Conservation (phyloP, 1,140 invertebrate genomes). For the Hylaeus volcanicus region DNA sequence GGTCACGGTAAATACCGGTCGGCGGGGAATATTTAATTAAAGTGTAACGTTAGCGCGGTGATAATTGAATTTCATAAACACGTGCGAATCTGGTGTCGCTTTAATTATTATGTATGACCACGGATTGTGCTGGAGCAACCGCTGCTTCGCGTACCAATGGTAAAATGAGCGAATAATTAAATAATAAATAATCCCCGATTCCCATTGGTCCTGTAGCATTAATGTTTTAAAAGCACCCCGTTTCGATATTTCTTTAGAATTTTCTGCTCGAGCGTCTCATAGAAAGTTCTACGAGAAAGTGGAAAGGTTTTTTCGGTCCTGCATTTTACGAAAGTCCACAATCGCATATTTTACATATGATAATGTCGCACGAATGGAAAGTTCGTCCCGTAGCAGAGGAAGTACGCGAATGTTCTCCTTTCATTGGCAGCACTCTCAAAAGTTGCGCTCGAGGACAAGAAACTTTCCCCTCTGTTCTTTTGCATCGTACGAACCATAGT, state of each 20-base stretch:
- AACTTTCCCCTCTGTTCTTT: not conserved
- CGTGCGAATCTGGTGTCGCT: not conserved
- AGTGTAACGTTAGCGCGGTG: not conserved
- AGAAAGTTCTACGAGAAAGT: conserved; percentile 1
- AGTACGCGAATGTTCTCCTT: not conserved
- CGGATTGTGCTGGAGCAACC: no score
- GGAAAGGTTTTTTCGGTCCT: not conserved
- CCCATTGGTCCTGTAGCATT: no score
- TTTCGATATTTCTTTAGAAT: no score
- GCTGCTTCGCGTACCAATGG: no score
- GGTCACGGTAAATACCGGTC: not conserved
- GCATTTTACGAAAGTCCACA: not conserved
- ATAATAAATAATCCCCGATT: no score
- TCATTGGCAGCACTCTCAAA: no score
- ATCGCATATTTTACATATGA: not conserved
- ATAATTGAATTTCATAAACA: not conserved
- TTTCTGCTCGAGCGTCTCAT: not conserved
- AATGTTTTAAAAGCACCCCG: no score
- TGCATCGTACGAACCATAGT: not conserved
- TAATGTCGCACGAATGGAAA: conserved; percentile 8
- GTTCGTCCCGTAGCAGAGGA: not conserved
- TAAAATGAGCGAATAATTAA: no score
- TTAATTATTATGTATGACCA: not conserved
- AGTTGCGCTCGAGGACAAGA: no score
- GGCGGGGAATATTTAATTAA: not conserved